Base-by-base conservation (phyloP, 1,140 invertebrate species). In the Mylabris phalerata region DNA sequence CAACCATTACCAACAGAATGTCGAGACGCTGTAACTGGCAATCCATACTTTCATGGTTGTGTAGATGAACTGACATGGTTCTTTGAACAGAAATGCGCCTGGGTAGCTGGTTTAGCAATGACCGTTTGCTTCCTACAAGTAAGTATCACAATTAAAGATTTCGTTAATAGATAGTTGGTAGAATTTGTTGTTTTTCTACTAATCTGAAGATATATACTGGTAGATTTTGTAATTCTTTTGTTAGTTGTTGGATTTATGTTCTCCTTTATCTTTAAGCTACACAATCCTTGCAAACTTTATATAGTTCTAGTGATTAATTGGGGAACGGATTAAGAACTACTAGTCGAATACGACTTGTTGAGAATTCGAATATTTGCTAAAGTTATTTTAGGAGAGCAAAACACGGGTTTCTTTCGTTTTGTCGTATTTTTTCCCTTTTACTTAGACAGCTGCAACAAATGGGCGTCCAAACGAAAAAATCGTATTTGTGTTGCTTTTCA, bases 21-120 rank as follows among this genome's bases (percentile, higher is more conserved):
- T 64, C 80, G 92, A 5, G 89, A 93, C 71, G 85, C 87, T 0
- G 88, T 92, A 2, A 93, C 88, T 4, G 92, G 92, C 44, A 92
- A 93, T 72, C 88, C 89, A 7, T 93, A 86, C 74, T 90, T 87
- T 71, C 84, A 92, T 65, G 90, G 90, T 9, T 94, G 92, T 67
- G 86, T 90, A 0, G 87, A 92, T 54, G 87, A 91, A 71, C 71
- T 93, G 51, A 90, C 89, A 7, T 90, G 87, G 85, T 91, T 86
- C 73, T 77, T 94, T 55, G 89, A 92, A 68, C 82, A 84, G 45
- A 86, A 88, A 69, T 83, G 88, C n/a, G 82, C 82, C 6, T 92
- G 90, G 90, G 77, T 92, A n/a, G 85, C 88, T 32, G 89, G 85
- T 2, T 75, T 93, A 13, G 84, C 87, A 2, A 79, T 93, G 62